These are phyloP conservation scores for Bombus affinis DNA, from an alignment of 1,140 invertebrate species.

Conservation along the genomic window DNA sequence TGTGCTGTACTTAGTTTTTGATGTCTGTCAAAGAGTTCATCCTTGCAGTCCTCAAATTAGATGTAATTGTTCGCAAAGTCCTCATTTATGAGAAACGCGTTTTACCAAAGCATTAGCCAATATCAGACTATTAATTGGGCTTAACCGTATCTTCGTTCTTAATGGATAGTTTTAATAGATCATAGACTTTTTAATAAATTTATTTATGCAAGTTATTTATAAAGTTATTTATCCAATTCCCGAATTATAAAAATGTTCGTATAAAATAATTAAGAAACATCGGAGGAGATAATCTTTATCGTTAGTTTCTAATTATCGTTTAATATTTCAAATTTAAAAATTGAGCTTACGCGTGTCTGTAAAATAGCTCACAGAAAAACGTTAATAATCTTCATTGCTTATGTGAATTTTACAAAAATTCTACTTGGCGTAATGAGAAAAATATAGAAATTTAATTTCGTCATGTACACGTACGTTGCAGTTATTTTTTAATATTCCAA, in stretches of 20 bases:
- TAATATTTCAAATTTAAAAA: background rate
- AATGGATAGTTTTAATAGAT: background rate
- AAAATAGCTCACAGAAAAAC: no score
- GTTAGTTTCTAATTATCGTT: background rate
- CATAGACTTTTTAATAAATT: background rate
- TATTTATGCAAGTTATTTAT: no score
- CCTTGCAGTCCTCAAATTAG: background rate
- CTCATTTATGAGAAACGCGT: background rate
- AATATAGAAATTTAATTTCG: no score
- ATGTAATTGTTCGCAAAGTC: background rate
- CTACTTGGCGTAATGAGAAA: no score
- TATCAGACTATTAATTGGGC: background rate
- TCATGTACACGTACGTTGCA: no score
- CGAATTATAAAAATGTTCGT: no score
- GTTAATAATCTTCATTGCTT: no score
- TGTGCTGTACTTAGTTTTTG: background rate
- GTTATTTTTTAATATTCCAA: no score
- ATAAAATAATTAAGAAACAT: no score
- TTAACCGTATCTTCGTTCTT: background rate
- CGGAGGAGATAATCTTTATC: no score
- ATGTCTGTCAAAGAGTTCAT: background rate
- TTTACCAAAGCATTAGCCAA: background rate
- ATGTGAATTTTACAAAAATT: no score
- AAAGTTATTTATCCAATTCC: no score
- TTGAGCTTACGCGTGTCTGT: background rate